Conservation (phyloP, 1,140 invertebrate genomes). For the Aradophagus sp. region DNA sequence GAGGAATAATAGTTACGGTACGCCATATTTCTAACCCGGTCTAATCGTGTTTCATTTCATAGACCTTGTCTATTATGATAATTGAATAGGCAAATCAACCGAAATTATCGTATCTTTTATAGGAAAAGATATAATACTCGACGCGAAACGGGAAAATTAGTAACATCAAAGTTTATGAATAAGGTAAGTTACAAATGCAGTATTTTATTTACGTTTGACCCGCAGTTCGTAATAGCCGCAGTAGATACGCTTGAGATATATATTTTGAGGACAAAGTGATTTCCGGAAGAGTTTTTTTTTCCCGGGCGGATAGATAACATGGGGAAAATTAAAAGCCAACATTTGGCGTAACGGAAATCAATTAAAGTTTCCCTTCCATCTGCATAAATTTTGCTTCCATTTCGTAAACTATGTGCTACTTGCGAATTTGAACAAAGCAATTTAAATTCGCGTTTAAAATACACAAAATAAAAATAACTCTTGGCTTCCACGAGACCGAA, state of each 20-base stretch:
- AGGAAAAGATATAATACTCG: background rate
- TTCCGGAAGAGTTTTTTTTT: constrained; percentile 39
- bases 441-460: constrained; percentile 55
- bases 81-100: too few species aligned
- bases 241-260: too few species aligned
- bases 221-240: too few species aligned
- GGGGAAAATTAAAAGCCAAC: constrained; percentile 55
- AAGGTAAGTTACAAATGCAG: too few species aligned
- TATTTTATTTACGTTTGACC: too few species aligned
- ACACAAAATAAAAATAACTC: constrained; percentile 47
- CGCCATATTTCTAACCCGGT: too few species aligned
- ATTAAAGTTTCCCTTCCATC: constrained; percentile 53
- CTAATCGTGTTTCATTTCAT: too few species aligned
- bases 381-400: constrained; percentile 53
- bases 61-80: too few species aligned
- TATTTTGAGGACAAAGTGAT: constrained; percentile 48
- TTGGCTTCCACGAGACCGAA: constrained; percentile 21
- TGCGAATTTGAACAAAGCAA: constrained; percentile 53
- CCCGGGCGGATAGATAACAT: constrained; percentile 31
- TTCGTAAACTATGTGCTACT: constrained; percentile 26
- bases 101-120: too few species aligned
- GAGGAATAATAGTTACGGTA: too few species aligned
- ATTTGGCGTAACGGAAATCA: constrained; percentile 55
- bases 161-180: too few species aligned
- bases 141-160: too few species aligned